phyloP scores from a whole-genome alignment of 2,888 invertebrate species.

The Pseudanteris insignis region DNA sequence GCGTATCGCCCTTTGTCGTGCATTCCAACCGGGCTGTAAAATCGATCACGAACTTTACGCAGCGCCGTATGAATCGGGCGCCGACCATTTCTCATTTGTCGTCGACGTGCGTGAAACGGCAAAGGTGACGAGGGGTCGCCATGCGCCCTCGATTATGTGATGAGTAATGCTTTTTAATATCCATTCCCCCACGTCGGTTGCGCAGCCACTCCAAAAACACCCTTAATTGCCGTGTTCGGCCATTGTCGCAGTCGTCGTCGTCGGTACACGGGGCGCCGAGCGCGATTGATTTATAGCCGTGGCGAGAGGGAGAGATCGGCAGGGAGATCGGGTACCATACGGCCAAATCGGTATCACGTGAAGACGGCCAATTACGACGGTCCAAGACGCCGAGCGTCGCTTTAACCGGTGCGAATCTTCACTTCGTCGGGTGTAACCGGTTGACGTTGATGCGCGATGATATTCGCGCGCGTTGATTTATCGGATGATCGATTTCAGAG shows the following conservation, averaged over 20 bases:
- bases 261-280: conserved; percentile 39
- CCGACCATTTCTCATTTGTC: conserved; percentile 64
- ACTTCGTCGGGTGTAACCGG: no score
- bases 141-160: conserved; percentile 60
- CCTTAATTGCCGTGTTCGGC: conserved; percentile 64
- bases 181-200: conserved; percentile 50
- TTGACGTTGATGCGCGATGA: conserved; percentile 34
- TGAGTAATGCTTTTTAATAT: conserved; percentile 68
- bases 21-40: conserved; percentile 54
- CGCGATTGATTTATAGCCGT: conserved; percentile 46
- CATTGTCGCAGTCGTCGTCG: conserved; percentile 47
- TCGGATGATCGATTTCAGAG: conserved; percentile 27
- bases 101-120: conserved; percentile 34
- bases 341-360: no score
- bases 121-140: conserved; percentile 19
- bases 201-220: conserved; percentile 66
- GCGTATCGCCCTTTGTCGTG: conserved; percentile 33
- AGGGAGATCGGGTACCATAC: no score
- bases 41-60: conserved; percentile 67
- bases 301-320: not conserved
- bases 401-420: no score
- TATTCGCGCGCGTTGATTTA: conserved; percentile 35
- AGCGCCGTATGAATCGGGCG: conserved; percentile 58
- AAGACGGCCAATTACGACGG: conserved; percentile 31
- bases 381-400: no score